Evolutionary conservation across 2,113 vertebrate species (phyloP).

Genomic region (Coreoperca whiteheadi): DNA sequence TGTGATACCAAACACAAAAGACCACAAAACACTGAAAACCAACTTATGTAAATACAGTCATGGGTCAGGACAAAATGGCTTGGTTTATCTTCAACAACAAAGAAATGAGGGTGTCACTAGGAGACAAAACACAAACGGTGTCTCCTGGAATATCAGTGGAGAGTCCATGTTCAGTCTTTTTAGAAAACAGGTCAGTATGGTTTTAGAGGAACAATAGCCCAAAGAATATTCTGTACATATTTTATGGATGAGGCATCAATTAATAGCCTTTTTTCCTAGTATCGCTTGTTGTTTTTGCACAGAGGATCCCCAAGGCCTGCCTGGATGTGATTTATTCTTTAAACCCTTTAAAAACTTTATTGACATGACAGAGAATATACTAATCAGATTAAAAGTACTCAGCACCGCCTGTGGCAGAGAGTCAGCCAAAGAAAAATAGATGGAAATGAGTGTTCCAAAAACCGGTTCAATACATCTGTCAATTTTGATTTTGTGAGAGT

Average conservation of each 20-base stretch:
- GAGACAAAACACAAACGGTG: slow-evolving; percentile 48
- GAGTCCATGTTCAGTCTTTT: not conserved
- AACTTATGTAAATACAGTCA: slow-evolving; percentile 70
- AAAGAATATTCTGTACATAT: slow-evolving; percentile 14
- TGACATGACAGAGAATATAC: slow-evolving; percentile 29
- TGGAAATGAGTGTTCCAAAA: slow-evolving; percentile 39
- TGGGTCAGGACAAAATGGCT: slow-evolving; percentile 45
- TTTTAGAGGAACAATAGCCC: slow-evolving; percentile 12
- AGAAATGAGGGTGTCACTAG: slow-evolving; percentile 51
- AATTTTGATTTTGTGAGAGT: slow-evolving; percentile 40
- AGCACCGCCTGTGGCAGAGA: not conserved
- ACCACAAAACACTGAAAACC: slow-evolving; percentile 70
- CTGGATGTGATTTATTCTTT: slow-evolving; percentile 20
- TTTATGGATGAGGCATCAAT: slow-evolving; percentile 35
- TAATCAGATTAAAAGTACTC: slow-evolving; percentile 57
- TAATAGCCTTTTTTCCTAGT: slow-evolving; percentile 33
- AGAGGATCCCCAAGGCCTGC: slow-evolving; percentile 1
- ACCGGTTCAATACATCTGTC: slow-evolving; percentile 53
- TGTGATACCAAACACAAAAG: slow-evolving; percentile 67
- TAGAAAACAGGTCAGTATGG: slow-evolving; percentile 22
- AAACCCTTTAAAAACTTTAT: slow-evolving; percentile 57
- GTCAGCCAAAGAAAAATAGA: slow-evolving; percentile 42
- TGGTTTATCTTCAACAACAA: slow-evolving; percentile 61
- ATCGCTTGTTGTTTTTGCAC: slow-evolving; percentile 9
- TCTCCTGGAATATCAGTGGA: slow-evolving; percentile 17